Base-by-base conservation (phyloP, 2,113 vertebrate species). In the Syngnathus typhle region DNA sequence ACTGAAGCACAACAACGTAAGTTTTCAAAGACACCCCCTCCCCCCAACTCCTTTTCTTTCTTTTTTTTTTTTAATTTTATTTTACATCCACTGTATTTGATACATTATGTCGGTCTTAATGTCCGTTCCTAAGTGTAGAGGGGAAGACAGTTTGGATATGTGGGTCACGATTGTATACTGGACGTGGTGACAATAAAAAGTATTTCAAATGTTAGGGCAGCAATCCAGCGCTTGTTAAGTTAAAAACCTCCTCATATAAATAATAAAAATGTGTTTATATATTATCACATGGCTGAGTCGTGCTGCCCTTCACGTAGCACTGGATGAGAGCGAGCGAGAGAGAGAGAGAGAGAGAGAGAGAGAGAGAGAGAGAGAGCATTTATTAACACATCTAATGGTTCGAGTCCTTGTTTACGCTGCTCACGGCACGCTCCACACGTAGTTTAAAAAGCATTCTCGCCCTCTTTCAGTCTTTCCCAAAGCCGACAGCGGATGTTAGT, bases 221-320 rank as follows among this genome's bases (percentile, higher is more conserved):
- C 88, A 72, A 81, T 76, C 74, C 83, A 85, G 84, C 70, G 83
- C 84, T 83, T 84, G 84, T 87, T 87, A 89, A 88, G 87, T 90
- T 91, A 91, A 91, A 92, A 91, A 92, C 84, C 88, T 90, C 86
- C 87, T 89, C 81, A 88, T 91, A 91, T 92, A 92, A 92, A 92
- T 92, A 92, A 91, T 92, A 91, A 91, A 92, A 92, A 92, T 89
- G 88, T 88, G 85, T 89, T 82, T 88, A 89, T 88, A 90, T 90
- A 90, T 89, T 89, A 88, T 87, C 89, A 87, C 87, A 88, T 72
- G 81, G 86, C 80, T 63, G 74, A 81, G 88, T 74, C 78, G 80
- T 75, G 85, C 85, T 84, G 88, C 87, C 85, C 81, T 78, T 82
- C 73, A 79, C 85, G 63, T 83, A 87, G 85, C 83, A 77, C 83